phyloP scores from a whole-genome alignment of 2,888 invertebrate species.

The Melieria omissa region DNA sequence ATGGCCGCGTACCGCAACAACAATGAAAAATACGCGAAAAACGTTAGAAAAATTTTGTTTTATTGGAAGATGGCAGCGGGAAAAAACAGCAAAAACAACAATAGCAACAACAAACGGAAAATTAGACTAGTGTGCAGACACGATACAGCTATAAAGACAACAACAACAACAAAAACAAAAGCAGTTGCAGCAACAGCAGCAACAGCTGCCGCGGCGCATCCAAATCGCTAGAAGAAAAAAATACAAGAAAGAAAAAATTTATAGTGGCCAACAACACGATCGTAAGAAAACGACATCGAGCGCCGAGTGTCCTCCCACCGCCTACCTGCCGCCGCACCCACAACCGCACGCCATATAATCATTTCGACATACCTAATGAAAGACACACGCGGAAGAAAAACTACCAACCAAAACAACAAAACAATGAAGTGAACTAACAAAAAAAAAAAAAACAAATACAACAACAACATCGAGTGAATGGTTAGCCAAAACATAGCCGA shows the following conservation, averaged over 20 bases:
- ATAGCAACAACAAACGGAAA: not conserved
- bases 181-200: too few relatives aligned
- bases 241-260: too few relatives aligned
- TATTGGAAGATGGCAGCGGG: not conserved
- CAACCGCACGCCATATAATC: too few relatives aligned
- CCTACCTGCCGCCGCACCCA: slow-evolving; percentile 9
- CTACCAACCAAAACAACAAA: too few relatives aligned
- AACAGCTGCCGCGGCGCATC: too few relatives aligned
- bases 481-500: too few relatives aligned
- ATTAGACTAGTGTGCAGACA: not conserved
- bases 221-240: too few relatives aligned
- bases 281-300: not conserved
- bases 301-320: not conserved
- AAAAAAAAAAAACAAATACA: slow-evolving; percentile 21
- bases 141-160: too few relatives aligned
- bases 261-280: not conserved
- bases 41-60: not conserved
- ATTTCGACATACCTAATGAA: too few relatives aligned
- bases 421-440: not conserved
- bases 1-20: too few relatives aligned
- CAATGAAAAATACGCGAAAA: too few relatives aligned
- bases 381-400: slow-evolving; percentile 2
- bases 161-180: too few relatives aligned
- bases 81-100: not conserved
- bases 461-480: not conserved